Evolutionary conservation across 2,797 vertebrate species (phyloP), one percentile per base, ranked within the genome.

Genomic region (Brachyalestes nurse): DNA sequence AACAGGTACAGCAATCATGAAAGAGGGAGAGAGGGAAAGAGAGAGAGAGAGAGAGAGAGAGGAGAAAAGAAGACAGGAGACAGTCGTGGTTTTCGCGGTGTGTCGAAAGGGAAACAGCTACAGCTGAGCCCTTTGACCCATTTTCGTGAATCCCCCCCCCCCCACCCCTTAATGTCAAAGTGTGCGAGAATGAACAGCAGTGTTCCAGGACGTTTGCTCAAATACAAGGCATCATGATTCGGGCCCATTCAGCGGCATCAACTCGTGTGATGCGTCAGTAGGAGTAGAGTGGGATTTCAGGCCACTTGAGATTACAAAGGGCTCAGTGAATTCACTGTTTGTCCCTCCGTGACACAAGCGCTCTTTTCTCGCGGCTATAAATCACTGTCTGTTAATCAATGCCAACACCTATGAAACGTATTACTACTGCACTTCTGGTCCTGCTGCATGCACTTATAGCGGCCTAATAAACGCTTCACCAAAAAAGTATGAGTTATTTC

Each of bases 211-310:
- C 53, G 58, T 25, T 23, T 13, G 53, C 55, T 23, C 25, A 45
- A 75, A 65, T 80, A 72, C 58, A n/a, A 77, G 67, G 53, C 72
- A 25, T 80, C 79, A 67, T 76, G 71, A 82, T 83, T 85, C 75
- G 64, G 66, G 47, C 81, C 49, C 74, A 80, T 80, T 84, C 77
- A 84, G 73, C 58, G 34, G 25, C 23, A 34, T 61, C 49, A 40
- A 65, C 16, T 40, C 86, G 83, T 21, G 45, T 88, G 86, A 86
- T 73, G n/a, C 57, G 64, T 81, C 70, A 53, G 85, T 86, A 73
- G 85, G 86, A 83, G 79, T 75, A 42, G 79, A 78, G 86, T 87
- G 83, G 86, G 81, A 85, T 86, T 88, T 86, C 79, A 71, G 81
- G 85, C 65, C 45, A 67, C 85, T 82, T 53, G 53, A 57, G 55